A percentile compares a stretch with the other conserved stretches of the same genome.
These are phyloP conservation scores for Lasius platythorax DNA, from an alignment of 2,888 invertebrate species.

Conservation along the genomic window DNA sequence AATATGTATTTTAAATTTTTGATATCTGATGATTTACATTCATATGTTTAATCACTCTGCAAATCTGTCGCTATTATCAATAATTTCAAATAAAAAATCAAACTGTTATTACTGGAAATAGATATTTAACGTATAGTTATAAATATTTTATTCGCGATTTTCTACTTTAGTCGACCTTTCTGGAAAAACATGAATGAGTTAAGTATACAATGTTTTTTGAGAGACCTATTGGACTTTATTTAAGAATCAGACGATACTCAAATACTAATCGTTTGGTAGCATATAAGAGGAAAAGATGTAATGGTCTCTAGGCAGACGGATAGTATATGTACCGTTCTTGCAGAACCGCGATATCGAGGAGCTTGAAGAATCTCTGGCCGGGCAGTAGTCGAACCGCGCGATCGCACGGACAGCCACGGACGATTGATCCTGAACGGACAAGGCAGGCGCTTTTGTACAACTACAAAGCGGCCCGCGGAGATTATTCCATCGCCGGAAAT, in stretches of 20 bases:
- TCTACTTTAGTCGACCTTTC: neutral
- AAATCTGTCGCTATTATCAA: neutral
- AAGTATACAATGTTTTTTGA: neutral
- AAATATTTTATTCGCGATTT: neutral
- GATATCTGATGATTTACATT: neutral
- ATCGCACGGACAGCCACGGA: conserved; percentile 87
- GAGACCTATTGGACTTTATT: neutral
- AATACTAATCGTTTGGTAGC: neutral
- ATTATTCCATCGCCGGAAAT: conserved; percentile 84
- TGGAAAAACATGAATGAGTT: neutral
- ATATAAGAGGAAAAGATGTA: conserved; percentile 18
- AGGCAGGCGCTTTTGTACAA: conserved; percentile 90
- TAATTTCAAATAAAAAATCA: neutral
- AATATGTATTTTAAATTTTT: neutral
- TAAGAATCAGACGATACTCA: neutral
- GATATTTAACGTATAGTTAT: neutral
- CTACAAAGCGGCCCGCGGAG: conserved; percentile 88
- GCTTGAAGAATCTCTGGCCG: conserved; percentile 90
- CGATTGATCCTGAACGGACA: conserved; percentile 92
- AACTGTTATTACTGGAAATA: neutral
- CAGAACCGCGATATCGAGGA: conserved; percentile 92
- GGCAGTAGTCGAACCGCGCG: conserved; percentile 91
- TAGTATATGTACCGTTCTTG: conserved; percentile 78
- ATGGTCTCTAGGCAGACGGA: conserved; percentile 2
- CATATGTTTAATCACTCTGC: neutral